Conservation (phyloP, 1,140 invertebrate genomes). For the Megalonaias nervosa region DNA sequence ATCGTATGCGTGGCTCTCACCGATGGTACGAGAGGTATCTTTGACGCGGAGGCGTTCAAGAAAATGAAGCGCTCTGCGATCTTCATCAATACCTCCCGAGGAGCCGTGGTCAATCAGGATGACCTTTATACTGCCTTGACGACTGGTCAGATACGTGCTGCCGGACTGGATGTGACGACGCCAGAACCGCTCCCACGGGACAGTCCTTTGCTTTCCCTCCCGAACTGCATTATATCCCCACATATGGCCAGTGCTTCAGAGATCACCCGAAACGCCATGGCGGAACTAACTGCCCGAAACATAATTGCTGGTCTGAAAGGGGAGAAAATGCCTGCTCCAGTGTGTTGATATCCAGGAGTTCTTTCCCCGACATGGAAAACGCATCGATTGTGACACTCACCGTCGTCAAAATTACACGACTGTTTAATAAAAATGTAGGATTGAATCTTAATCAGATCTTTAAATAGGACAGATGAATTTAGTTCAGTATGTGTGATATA, state of each 20-base stretch:
- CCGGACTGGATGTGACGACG: constrained; percentile 93
- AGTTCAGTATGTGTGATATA: too few relatives aligned
- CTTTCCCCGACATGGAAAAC: too few relatives aligned
- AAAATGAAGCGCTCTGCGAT: constrained; percentile 68
- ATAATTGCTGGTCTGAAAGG: constrained; percentile 84
- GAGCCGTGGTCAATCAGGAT: constrained; percentile 67
- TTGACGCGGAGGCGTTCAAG: constrained; percentile 60
- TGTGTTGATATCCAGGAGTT: constrained; percentile 1
- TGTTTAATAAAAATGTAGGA: too few relatives aligned
- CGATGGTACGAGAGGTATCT: constrained; percentile 59
- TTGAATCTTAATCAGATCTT: too few relatives aligned
- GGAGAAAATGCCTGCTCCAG: constrained; percentile 77
- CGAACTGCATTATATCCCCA: constrained; percentile 90
- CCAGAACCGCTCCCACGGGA: constrained; percentile 91
- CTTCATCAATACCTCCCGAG: constrained; percentile 69
- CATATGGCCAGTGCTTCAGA: constrained; percentile 93
- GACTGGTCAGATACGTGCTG: constrained; percentile 81
- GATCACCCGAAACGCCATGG: constrained; percentile 87
- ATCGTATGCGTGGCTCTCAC: constrained; percentile 65
- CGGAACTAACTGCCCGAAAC: constrained; percentile 87
- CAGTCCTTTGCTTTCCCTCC: constrained; percentile 83
- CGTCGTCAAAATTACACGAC: too few relatives aligned
- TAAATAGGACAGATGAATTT: too few relatives aligned
- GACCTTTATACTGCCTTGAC: constrained; percentile 59
- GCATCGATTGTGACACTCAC: too few relatives aligned